Percentiles rank a stretch among this genome's conserved stretches.
Evolutionary conservation across 2,797 vertebrate genomes (phyloP).

Genomic region (Pseudomugil tenellus): DNA sequence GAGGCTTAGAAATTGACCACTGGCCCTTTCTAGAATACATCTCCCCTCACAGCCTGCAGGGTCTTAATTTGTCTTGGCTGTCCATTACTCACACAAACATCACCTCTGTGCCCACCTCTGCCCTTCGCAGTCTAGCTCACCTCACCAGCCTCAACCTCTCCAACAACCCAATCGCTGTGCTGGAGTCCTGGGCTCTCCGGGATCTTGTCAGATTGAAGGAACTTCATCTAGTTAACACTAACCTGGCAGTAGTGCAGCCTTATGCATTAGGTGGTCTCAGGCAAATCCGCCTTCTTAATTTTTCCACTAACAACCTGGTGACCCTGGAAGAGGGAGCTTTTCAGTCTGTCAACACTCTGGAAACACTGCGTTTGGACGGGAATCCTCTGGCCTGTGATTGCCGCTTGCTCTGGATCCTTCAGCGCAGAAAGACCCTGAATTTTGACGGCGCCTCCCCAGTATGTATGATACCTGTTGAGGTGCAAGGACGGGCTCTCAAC

Average conservation of each 20-base stretch:
- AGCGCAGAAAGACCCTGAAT: constrained; percentile 93
- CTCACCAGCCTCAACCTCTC: constrained; percentile 93
- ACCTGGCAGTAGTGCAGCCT: constrained; percentile 87
- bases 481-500: constrained; percentile 89
- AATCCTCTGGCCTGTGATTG: constrained; percentile 97
- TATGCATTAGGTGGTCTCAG: constrained; percentile 92
- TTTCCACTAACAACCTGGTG: constrained; percentile 90
- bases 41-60: constrained; percentile 90
- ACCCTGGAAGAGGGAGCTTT: constrained; percentile 94
- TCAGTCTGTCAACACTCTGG: constrained; percentile 93
- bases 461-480: constrained; percentile 88
- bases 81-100: constrained; percentile 97
- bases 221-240: constrained; percentile 91
- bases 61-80: constrained; percentile 93
- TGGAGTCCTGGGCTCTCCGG: constrained; percentile 91
- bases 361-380: constrained; percentile 90
- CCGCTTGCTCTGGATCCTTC: constrained; percentile 95
- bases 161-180: constrained; percentile 91
- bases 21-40: constrained; percentile 94
- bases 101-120: constrained; percentile 90
- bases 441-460: constrained; percentile 91
- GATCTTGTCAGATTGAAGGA: constrained; percentile 93
- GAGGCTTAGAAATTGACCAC: constrained; percentile 92
- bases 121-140: constrained; percentile 90
- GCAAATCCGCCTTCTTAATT: constrained; percentile 94